Percentiles rank a stretch among this genome's conserved stretches.
phyloP scores from a whole-genome alignment of 2,113 vertebrate genomes.

The Caretta caretta region DNA sequence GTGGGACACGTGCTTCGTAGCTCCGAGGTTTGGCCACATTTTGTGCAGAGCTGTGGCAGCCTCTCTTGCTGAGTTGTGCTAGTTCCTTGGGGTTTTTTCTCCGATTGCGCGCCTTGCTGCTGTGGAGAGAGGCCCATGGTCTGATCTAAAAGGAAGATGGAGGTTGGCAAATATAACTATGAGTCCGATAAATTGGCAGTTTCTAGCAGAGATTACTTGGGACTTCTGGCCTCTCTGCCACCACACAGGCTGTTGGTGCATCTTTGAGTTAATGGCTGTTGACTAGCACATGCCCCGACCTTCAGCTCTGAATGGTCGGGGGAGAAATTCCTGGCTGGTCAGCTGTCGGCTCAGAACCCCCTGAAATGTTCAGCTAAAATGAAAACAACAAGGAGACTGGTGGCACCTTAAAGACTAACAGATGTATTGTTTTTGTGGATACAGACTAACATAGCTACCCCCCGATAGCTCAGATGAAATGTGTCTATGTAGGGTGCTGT shows the following conservation, averaged over 20 bases:
- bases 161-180: background rate
- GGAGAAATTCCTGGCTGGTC: background rate
- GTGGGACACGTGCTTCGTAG: background rate
- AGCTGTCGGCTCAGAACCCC: background rate
- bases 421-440: too few relatives aligned
- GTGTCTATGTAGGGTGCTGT: background rate
- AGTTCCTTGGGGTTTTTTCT: background rate
- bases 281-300: background rate
- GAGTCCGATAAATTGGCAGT: too few relatives aligned
- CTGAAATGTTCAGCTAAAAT: background rate
- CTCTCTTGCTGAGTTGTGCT: background rate
- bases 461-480: background rate
- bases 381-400: too few relatives aligned
- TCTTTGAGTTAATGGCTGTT: background rate
- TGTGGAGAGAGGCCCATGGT: background rate
- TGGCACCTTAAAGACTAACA: too few relatives aligned
- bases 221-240: too few relatives aligned
- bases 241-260: too few relatives aligned
- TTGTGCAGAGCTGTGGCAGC: background rate
- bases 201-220: background rate
- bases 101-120: background rate
- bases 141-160: background rate
- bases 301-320: background rate
- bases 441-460: too few relatives aligned
- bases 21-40: background rate